Evolutionary conservation across 2,888 invertebrate genomes (phyloP), one percentile per base, ranked within the genome.

Genomic region (Strigamia maritima): DNA sequence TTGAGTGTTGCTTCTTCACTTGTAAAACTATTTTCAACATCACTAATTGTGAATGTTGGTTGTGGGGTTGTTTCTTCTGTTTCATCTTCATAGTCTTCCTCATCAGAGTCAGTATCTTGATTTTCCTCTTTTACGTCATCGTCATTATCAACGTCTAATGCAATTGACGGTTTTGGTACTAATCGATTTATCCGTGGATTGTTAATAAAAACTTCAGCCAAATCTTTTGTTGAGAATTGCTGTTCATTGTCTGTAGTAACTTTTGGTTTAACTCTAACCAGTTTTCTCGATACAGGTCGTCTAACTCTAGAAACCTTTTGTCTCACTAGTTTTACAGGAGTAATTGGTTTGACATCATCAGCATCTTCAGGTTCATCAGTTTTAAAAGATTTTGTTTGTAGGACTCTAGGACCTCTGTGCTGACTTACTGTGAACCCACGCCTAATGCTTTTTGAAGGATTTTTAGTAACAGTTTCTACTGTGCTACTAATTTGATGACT

Each of bases 361-460:
- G n/a, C 19, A n/a, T 19, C 7, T 10, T 8, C 26, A 38, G 76
- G 40, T 22, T 76, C 60, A 10, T 60, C 76, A 6, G 8, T 1
- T 38, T 22, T 22, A 16, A 38, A 10, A 22, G 8, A 12, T 35
- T 28, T 75, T 75, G 38, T 35, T 44, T n/a, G 7, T 14, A 44
- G 14, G 3, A 44, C 44, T 44, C 16, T 44, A n/a, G 44, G 14
- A 16, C n/a, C 44, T 4, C 44, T 14, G 4, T 14, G 2, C n/a
- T 14, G 44, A 44, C 44, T 12, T 12, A n/a, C 3, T 3, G 44
- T 44, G 6, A 26, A 70, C 22, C n/a, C 16, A n/a, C 24, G 14
- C 70, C 54, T 78, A 74, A 26, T 81, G 76, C 40, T 81, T 80
- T 80, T 81, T 35, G 80, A 77, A 16, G 79, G 79, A 49, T 79